Conservation (phyloP, 2,113 vertebrate species). For the Odocoileus hemionus region DNA sequence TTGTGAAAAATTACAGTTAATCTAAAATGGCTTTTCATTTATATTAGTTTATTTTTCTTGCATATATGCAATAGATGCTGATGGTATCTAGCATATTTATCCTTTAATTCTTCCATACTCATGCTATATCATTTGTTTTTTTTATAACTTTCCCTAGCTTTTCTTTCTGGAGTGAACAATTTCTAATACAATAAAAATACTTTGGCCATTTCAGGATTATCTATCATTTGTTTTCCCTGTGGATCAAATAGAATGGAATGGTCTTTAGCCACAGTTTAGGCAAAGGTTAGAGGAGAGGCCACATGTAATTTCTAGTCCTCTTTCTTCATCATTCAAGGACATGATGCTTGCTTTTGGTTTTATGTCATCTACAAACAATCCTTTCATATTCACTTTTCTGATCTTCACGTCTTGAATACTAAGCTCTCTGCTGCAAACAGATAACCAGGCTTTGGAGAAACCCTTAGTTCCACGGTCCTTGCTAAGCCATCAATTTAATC, state of each 20-base stretch:
- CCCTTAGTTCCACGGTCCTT: not conserved
- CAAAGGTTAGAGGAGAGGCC: not conserved
- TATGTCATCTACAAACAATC: not conserved
- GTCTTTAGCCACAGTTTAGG: not conserved
- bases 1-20: not conserved
- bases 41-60: not conserved
- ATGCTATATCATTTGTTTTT: not conserved
- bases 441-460: not conserved
- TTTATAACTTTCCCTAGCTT: not conserved
- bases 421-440: not conserved
- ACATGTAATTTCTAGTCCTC: not conserved
- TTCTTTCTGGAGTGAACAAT: not conserved
- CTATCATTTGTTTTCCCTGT: not conserved
- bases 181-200: constrained; percentile 30
- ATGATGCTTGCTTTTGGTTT: not conserved
- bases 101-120: not conserved
- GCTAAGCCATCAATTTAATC: not conserved
- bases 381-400: not conserved
- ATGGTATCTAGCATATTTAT: not conserved
- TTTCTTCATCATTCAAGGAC: not conserved
- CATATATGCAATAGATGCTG: not conserved
- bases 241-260: not conserved
- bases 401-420: not conserved
- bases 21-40: not conserved
- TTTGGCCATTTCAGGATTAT: constrained; percentile 21